These are phyloP conservation scores for Marronus borbonicus DNA, from an alignment of 2,888 invertebrate species.

Conservation along the genomic window DNA sequence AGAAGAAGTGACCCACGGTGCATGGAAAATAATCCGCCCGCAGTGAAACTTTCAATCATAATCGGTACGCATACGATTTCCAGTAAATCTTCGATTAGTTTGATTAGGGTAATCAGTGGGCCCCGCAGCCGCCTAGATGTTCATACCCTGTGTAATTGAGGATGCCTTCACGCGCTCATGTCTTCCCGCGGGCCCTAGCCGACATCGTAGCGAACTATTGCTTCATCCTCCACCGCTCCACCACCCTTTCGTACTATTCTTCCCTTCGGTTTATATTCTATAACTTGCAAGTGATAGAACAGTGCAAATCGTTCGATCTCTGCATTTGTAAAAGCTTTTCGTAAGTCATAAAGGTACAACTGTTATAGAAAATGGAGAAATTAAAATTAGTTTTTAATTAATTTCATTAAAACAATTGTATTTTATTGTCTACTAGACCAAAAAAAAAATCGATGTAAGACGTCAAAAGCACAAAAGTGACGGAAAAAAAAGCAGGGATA, in stretches of 20 bases:
- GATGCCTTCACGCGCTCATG: constrained; percentile 62
- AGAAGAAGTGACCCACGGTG: constrained; percentile 32
- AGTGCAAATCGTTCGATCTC: no score
- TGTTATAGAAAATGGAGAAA: no score
- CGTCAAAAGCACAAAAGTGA: no score
- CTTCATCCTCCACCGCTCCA: constrained; percentile 11
- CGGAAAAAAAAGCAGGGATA: no score
- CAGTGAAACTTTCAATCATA: constrained; percentile 63
- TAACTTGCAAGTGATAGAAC: no score
- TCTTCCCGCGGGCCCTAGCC: constrained; percentile 57
- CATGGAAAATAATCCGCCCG: constrained; percentile 56
- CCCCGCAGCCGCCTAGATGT: constrained; percentile 57
- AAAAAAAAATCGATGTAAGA: no score
- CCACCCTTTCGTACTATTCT: constrained; percentile 31
- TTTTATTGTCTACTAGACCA: no score
- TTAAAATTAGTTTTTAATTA: no score
- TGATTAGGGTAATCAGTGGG: constrained; percentile 64
- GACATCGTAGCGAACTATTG: constrained; percentile 24
- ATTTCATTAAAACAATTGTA: no score
- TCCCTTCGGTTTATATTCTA: constrained; percentile 5
- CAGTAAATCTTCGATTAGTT: constrained; percentile 64
- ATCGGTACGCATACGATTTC: constrained; percentile 59
- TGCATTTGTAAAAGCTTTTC: no score
- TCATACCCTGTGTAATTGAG: constrained; percentile 58
- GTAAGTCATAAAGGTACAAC: no score